A percentile compares a stretch with the other conserved stretches of the same genome.
These are phyloP conservation scores for Meloidogyne hapla DNA, from an alignment of 1,140 invertebrate genomes.

Conservation along the genomic window DNA sequence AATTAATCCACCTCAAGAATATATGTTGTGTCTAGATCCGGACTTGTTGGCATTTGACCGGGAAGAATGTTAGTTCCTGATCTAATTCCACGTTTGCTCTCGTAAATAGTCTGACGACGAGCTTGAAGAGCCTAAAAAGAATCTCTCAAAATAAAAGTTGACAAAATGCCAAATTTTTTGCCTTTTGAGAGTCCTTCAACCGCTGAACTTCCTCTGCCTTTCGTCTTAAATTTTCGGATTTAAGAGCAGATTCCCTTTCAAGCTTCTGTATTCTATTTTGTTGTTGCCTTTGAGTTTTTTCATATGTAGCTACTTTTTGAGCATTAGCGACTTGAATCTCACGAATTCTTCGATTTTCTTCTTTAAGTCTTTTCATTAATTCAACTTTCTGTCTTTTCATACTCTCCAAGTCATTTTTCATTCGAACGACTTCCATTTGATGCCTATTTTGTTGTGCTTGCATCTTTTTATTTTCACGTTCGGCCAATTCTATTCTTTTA, in stretches of 20 bases:
- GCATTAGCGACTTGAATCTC: conserved; percentile 70
- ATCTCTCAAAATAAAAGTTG: too few relatives aligned
- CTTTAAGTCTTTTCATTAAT: conserved; percentile 87
- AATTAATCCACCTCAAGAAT: background rate
- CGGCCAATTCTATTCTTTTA: conserved; percentile 80
- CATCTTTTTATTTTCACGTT: conserved; percentile 77
- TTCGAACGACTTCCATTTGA: conserved; percentile 44
- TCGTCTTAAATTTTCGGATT: conserved; percentile 65
- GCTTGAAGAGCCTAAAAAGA: conserved; percentile 6
- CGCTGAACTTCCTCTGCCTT: conserved; percentile 39
- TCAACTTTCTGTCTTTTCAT: conserved; percentile 68
- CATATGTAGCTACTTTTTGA: conserved; percentile 81
- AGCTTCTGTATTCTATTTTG: conserved; percentile 82
- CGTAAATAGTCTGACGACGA: conserved; percentile 9
- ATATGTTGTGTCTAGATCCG: background rate
- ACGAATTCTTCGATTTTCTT: conserved; percentile 81
- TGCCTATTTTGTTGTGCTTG: conserved; percentile 37
- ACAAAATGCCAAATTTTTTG: too few relatives aligned
- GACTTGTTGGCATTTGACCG: background rate
- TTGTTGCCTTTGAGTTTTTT: conserved; percentile 68
- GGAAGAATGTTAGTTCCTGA: background rate
- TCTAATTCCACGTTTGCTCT: background rate
- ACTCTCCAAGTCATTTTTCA: conserved; percentile 45
- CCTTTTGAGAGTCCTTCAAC: conserved; percentile 12
- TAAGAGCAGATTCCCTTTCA: conserved; percentile 77